Conservation (phyloP, 53 echinoderm and acorn worm species). For the Astropecten irregularis region DNA sequence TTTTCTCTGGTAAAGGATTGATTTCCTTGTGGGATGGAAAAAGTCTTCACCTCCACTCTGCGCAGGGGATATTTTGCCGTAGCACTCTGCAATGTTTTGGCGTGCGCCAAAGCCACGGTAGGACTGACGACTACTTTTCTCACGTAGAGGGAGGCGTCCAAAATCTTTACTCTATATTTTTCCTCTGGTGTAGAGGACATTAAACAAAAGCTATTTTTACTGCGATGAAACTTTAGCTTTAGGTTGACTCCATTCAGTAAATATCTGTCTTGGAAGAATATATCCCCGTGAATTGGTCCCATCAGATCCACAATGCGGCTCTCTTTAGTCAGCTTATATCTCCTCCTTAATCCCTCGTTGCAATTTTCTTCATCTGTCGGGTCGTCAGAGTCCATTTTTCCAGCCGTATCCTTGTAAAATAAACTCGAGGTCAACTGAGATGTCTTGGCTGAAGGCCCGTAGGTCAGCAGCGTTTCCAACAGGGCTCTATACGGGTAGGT, state of each 20-base stretch:
- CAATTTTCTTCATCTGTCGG: slow-evolving; percentile 8
- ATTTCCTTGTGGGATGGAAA: slow-evolving; percentile 62
- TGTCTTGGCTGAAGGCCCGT: slow-evolving; percentile 30
- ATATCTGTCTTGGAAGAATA: slow-evolving; percentile 69
- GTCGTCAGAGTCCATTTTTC: slow-evolving; percentile 44
- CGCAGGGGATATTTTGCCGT: slow-evolving; percentile 76
- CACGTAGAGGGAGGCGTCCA: slow-evolving; percentile 58
- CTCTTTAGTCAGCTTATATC: slow-evolving; percentile 17
- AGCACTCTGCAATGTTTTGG: slow-evolving; percentile 62
- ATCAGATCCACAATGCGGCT: slow-evolving; percentile 65
- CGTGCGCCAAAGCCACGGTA: slow-evolving; percentile 58
- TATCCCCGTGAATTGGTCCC: slow-evolving; percentile 71
- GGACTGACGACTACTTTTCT: slow-evolving; percentile 66
- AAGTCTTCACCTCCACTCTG: slow-evolving; percentile 61
- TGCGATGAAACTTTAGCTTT: slow-evolving; percentile 71
- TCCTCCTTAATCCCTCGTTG: slow-evolving; percentile 60
- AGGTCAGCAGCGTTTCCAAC: slow-evolving; percentile 65
- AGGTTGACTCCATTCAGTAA: slow-evolving; percentile 69
- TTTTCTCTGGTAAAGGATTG: slow-evolving; percentile 60
- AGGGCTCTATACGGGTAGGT: slow-evolving; percentile 67
- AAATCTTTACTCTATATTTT: slow-evolving; percentile 45
- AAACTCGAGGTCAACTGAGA: slow-evolving; percentile 49
- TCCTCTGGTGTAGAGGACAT: slow-evolving; percentile 25
- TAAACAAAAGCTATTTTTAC: slow-evolving; percentile 58
- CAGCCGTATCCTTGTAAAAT: slow-evolving; percentile 67